A percentile compares a stretch with the other conserved stretches of the same genome.
phyloP scores from a whole-genome alignment of 2,797 vertebrate species.

The Sphenodon punctatus region DNA sequence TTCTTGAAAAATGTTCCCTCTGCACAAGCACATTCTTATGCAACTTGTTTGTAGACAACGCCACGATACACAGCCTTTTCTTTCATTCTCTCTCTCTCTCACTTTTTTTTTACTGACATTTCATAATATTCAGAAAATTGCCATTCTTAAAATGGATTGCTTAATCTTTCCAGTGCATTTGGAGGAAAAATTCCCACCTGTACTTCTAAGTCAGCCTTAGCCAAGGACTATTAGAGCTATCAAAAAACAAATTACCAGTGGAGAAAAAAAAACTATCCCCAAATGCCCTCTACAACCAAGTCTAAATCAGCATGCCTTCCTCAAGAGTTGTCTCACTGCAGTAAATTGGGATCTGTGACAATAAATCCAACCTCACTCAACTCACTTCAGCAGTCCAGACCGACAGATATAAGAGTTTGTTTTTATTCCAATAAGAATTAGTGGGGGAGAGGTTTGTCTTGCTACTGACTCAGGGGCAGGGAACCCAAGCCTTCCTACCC shows the following conservation, averaged over 20 bases:
- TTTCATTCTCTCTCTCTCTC: not conserved
- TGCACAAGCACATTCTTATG: slow-evolving; percentile 4
- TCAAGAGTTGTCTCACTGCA: too few relatives aligned
- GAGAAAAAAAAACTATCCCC: too few relatives aligned
- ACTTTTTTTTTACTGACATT: not conserved
- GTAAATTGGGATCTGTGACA: too few relatives aligned
- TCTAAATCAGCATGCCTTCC: too few relatives aligned
- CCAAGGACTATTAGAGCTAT: not conserved
- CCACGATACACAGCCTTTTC: not conserved
- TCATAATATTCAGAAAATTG: slow-evolving; percentile 14
- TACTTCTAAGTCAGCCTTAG: not conserved
- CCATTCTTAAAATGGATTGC: not conserved
- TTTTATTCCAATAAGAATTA: too few relatives aligned
- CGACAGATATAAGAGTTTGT: too few relatives aligned
- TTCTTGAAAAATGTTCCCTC: slow-evolving; percentile 15
- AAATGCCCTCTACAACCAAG: too few relatives aligned
- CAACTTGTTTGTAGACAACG: slow-evolving; percentile 20
- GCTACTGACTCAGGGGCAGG: too few relatives aligned
- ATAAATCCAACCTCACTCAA: too few relatives aligned
- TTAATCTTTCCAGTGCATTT: not conserved
- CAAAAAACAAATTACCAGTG: not conserved
- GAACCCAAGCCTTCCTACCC: too few relatives aligned
- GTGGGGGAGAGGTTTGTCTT: too few relatives aligned
- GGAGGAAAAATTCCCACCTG: not conserved
- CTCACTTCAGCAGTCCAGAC: too few relatives aligned